Conservation (phyloP, 2,797 vertebrate genomes). For the Myiothlypis coronata region DNA sequence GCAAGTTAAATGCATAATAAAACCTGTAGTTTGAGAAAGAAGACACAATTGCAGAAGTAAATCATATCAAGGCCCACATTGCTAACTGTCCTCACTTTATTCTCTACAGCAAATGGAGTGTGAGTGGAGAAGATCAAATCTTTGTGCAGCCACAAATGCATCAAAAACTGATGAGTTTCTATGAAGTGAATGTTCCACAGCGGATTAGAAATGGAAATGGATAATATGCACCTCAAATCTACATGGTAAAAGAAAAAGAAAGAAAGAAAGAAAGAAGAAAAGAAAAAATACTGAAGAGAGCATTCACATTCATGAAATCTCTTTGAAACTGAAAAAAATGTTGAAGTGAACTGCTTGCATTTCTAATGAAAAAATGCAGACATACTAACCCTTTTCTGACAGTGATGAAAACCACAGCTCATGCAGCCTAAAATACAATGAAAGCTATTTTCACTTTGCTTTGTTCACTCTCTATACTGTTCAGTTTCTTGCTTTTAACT, state of each 20-base stretch:
- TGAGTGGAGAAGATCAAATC: not conserved
- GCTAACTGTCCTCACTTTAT: not conserved
- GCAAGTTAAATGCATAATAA: not conserved
- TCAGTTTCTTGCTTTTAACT: not conserved
- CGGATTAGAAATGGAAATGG: not conserved
- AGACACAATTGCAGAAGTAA: not conserved
- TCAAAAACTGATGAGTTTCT: not conserved
- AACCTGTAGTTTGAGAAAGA: not conserved
- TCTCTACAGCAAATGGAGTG: not conserved
- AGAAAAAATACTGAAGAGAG: not conserved
- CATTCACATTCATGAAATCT: not conserved
- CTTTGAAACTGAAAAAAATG: not conserved
- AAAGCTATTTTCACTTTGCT: not conserved
- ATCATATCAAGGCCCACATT: not conserved
- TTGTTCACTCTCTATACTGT: not conserved
- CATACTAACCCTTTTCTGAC: not conserved
- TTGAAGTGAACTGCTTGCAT: not conserved
- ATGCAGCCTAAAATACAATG: not conserved
- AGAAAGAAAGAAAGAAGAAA: not conserved
- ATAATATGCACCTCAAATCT: not conserved
- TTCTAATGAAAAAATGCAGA: not conserved
- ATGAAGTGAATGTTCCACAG: not conserved
- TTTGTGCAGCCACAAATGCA: not conserved
- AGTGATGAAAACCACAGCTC: not conserved
- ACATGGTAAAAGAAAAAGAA: not conserved